A percentile compares a stretch with the other conserved stretches of the same genome.
These are phyloP conservation scores for Notolepis coatsorum DNA, from an alignment of 2,797 vertebrate genomes.

Conservation along the genomic window DNA sequence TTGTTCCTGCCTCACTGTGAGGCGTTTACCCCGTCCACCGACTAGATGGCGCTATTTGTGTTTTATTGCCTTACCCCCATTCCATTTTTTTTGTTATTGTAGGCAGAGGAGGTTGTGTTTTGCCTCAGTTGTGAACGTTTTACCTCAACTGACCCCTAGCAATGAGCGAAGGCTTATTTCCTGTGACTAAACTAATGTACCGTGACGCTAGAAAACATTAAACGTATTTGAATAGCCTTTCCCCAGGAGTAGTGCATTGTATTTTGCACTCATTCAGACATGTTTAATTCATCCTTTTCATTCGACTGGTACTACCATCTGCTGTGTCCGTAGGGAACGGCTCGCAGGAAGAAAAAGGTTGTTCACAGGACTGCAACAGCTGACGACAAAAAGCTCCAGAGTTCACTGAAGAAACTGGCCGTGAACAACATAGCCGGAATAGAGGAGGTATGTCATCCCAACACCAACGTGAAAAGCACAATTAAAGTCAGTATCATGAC, in stretches of 20 bases:
- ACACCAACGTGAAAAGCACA: background rate
- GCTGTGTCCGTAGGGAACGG: conserved; percentile 86
- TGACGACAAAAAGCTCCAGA: conserved; percentile 98
- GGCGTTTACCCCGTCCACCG: conserved; percentile 15
- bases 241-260: too few species aligned
- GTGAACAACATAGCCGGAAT: conserved; percentile 99
- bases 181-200: too few species aligned
- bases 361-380: conserved; percentile 98
- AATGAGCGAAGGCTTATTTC: background rate
- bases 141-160: background rate
- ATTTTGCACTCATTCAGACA: background rate
- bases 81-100: background rate
- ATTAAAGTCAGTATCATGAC: background rate
- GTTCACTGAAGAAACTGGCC: conserved; percentile 96
- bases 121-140: background rate
- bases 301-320: conserved; percentile 18
- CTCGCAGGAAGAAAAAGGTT: conserved; percentile 99
- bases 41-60: conserved; percentile 62
- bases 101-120: background rate
- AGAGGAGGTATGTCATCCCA: conserved; percentile 89
- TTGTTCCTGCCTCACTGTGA: conserved; percentile 47
- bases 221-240: conserved; percentile 8
- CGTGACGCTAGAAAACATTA: too few species aligned
- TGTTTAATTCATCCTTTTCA: background rate
- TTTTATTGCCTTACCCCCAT: conserved; percentile 15